phyloP scores from a whole-genome alignment of 2,797 vertebrate genomes.

The Bovichtus diacanthus region DNA sequence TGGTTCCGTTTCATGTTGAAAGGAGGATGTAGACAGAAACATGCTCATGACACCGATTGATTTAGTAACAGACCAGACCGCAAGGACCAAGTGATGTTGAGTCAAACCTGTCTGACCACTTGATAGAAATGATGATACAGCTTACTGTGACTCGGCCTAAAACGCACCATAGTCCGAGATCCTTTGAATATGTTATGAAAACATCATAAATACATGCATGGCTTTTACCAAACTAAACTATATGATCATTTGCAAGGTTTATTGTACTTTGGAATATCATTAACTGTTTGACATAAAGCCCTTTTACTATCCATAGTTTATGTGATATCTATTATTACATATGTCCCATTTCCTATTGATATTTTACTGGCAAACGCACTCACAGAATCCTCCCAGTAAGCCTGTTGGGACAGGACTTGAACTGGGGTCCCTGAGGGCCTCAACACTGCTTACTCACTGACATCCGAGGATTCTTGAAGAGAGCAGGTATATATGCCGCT shows the following conservation, averaged over 20 bases:
- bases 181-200: neutral
- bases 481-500: neutral
- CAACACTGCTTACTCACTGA: neutral
- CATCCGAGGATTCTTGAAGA: neutral
- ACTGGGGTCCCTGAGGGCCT: neutral
- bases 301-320: neutral
- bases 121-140: no score
- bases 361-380: neutral
- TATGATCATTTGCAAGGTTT: no score
- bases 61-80: neutral
- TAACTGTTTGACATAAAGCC: neutral
- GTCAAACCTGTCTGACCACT: neutral
- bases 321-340: neutral
- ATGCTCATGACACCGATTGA: neutral
- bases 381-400: neutral
- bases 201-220: neutral
- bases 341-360: neutral
- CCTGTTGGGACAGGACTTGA: constrained; percentile 11
- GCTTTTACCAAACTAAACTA: neutral
- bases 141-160: no score
- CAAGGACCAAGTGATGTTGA: neutral
- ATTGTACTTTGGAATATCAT: neutral
- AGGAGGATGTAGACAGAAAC: neutral
- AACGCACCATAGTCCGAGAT: neutral
- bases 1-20: neutral